Evolutionary conservation across 2,888 invertebrate genomes (phyloP).

Genomic region (Calephelis perditalis): DNA sequence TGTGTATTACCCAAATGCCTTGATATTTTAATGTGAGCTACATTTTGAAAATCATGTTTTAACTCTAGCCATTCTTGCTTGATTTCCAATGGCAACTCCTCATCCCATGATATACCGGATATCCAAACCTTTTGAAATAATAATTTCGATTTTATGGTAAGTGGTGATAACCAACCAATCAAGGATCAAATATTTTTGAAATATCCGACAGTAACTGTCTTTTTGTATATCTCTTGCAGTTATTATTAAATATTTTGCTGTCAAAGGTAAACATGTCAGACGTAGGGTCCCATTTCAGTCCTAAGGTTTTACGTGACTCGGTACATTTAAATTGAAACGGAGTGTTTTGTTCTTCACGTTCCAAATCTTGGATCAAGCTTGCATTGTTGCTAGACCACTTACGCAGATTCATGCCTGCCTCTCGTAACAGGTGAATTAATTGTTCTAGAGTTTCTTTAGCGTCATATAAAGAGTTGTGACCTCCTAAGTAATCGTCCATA

Average conservation of each 20-base stretch:
- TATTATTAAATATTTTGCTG: conserved; percentile 2
- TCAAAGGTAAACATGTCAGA: conserved; percentile 19
- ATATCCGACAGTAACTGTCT: conserved; percentile 21
- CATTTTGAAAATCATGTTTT: conserved; percentile 14
- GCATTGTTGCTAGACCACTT: conserved; percentile 24
- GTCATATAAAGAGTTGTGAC: conserved; percentile 9
- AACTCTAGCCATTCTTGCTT: conserved; percentile 10
- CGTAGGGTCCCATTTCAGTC: conserved; percentile 18
- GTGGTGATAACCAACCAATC: conserved; percentile 24
- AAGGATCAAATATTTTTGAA: conserved; percentile 25
- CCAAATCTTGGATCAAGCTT: conserved; percentile 15
- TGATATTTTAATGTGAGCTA: conserved; percentile 12
- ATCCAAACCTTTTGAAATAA: conserved; percentile 22
- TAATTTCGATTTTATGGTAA: conserved; percentile 20
- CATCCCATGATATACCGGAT: conserved; percentile 7
- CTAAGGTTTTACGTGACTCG: conserved; percentile 22
- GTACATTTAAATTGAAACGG: conserved; percentile 19
- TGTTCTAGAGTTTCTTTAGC: conserved; percentile 13
- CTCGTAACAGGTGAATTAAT: conserved; percentile 17
- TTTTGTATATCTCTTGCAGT: conserved; percentile 14
- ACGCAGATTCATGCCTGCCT: conserved; percentile 24
- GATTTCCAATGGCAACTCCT: neutral
- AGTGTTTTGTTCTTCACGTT: conserved; percentile 13
- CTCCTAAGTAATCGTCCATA: conserved; percentile 17
- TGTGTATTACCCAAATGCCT: conserved; percentile 13